phyloP scores from a whole-genome alignment of 2,113 vertebrate species.

The Rhinolophus sinicus region DNA sequence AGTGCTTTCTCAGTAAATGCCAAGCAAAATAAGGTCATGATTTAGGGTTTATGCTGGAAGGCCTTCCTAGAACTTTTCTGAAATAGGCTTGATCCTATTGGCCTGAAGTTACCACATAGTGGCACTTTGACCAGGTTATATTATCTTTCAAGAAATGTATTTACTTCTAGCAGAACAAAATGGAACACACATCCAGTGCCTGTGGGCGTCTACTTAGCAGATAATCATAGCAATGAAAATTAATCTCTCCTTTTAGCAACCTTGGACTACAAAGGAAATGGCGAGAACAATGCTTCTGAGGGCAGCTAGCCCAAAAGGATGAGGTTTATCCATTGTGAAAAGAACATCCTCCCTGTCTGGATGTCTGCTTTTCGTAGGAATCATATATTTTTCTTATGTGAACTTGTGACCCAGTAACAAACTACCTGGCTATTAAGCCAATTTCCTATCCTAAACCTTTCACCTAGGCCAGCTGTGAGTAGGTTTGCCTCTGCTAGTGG shows the following conservation, averaged over 20 bases:
- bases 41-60: not conserved
- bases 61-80: not conserved
- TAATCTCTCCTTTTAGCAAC: conserved; percentile 17
- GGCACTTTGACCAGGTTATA: not conserved
- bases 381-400: conserved; percentile 52
- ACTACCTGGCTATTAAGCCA: not conserved
- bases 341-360: conserved; percentile 61
- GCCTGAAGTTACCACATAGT: not conserved
- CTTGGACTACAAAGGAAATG: conserved; percentile 14
- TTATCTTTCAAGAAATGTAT: conserved; percentile 41
- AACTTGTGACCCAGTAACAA: conserved; percentile 55
- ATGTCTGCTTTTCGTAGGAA: conserved; percentile 67
- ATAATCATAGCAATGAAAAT: conserved; percentile 39
- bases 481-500: not conserved
- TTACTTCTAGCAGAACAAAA: conserved; percentile 54
- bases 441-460: not conserved
- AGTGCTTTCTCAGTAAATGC: not conserved
- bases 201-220: not conserved
- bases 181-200: not conserved
- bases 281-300: conserved; percentile 1
- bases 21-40: not conserved
- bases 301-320: conserved; percentile 36
- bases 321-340: conserved; percentile 58
- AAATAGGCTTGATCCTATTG: not conserved
- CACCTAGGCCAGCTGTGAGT: not conserved